A percentile compares a stretch with the other conserved stretches of the same genome.
phyloP scores from a whole-genome alignment of 2,797 vertebrate species.

The Caiman crocodilus region DNA sequence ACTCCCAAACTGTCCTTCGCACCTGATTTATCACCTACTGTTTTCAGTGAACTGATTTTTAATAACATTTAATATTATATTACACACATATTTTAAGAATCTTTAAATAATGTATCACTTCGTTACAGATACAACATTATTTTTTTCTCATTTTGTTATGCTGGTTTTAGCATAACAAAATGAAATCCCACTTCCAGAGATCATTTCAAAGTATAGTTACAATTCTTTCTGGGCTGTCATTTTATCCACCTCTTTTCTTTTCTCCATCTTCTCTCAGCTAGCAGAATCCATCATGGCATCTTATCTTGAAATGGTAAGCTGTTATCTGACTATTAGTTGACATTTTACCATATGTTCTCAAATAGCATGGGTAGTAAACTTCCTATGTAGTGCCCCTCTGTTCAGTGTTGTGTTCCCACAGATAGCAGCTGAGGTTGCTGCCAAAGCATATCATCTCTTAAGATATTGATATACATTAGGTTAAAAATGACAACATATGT shows the following conservation, averaged over 20 bases:
- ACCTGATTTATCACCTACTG: neutral
- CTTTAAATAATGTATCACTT: neutral
- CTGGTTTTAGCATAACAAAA: too few species aligned
- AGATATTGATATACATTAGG: neutral
- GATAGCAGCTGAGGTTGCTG: neutral
- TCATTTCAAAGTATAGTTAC: neutral
- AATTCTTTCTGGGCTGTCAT: neutral
- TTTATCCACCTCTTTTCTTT: conserved; percentile 9
- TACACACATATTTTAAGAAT: neutral
- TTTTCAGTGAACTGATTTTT: neutral
- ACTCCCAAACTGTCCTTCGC: neutral
- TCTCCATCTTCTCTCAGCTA: conserved; percentile 63
- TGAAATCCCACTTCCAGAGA: neutral
- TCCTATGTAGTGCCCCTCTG: neutral
- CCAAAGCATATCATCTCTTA: neutral
- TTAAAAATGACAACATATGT: neutral
- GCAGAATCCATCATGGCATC: conserved; percentile 68
- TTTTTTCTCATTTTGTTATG: neutral
- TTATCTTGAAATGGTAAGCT: conserved; percentile 70
- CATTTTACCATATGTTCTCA: conserved; percentile 37
- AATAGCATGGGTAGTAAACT: conserved; percentile 10
- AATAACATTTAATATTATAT: neutral
- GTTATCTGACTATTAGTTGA: conserved; percentile 41
- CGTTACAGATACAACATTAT: neutral
- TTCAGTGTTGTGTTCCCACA: conserved; percentile 33